These are phyloP conservation scores for Albula glossodonta DNA, from an alignment of 2,113 vertebrate species.

Conservation along the genomic window DNA sequence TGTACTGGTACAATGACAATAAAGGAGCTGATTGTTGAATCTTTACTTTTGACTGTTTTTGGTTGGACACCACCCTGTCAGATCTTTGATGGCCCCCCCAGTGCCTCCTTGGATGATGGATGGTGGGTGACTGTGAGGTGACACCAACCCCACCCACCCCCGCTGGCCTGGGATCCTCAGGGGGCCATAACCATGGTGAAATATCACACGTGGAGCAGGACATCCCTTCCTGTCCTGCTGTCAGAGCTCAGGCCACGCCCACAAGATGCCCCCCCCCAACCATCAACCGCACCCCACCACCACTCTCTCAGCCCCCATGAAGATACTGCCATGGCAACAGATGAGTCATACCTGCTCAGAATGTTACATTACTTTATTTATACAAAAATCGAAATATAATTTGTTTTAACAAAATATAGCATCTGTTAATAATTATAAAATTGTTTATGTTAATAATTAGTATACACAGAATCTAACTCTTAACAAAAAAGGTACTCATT, in stretches of 20 bases:
- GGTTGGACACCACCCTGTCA: no score
- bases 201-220: conserved; percentile 21
- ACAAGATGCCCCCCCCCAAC: not conserved
- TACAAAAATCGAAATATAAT: no score
- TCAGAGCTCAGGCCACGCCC: no score
- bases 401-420: no score
- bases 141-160: not conserved
- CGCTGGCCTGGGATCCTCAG: not conserved
- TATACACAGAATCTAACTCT: not conserved
- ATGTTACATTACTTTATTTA: not conserved
- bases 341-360: not conserved
- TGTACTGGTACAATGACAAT: no score
- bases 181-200: not conserved
- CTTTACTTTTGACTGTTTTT: no score
- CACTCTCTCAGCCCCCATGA: not conserved
- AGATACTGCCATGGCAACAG: not conserved
- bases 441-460: not conserved
- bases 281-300: not conserved
- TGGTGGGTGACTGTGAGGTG: not conserved
- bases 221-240: not conserved
- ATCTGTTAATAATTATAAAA: not conserved
- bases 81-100: no score
- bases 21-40: no score
- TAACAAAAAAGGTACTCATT: no score
- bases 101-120: not conserved